These are phyloP conservation scores for Pristionchus entomophagus DNA, from an alignment of 2,888 invertebrate genomes.

Conservation along the genomic window DNA sequence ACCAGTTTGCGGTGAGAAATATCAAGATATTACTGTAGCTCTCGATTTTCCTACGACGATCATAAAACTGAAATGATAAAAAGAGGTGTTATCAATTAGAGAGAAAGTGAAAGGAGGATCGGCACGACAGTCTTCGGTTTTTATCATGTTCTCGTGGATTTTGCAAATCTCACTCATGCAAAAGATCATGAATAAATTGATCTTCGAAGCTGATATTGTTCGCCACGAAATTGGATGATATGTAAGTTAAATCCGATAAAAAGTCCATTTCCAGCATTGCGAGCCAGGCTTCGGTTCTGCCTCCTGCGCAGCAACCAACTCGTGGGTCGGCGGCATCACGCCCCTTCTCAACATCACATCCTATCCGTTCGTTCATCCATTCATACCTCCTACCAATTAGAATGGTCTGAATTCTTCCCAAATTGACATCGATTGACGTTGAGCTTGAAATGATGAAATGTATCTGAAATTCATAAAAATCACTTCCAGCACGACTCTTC, in stretches of 20 bases:
- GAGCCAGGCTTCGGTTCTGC: constrained; percentile 46
- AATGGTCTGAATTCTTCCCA: too few species aligned
- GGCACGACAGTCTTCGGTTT: too few species aligned
- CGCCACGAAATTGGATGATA: neutral
- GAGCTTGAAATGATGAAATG: neutral
- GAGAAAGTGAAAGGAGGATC: too few species aligned
- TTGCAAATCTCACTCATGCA: neutral
- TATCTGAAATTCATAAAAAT: neutral
- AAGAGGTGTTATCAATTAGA: too few species aligned
- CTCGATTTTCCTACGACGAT: neutral
- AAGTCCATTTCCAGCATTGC: constrained; percentile 12
- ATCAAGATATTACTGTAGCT: neutral
- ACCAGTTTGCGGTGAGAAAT: constrained; percentile 56
- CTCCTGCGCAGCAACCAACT: constrained; percentile 28
- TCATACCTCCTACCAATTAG: too few species aligned
- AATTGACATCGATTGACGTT: too few species aligned
- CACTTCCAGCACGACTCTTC: constrained; percentile 61
- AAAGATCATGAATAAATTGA: too few species aligned
- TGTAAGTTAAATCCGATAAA: too few species aligned
- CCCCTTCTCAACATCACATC: constrained; percentile 48
- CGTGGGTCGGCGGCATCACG: constrained; percentile 50
- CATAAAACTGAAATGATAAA: neutral
- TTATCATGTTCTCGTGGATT: neutral
- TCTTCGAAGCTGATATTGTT: too few species aligned
- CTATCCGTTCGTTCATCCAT: constrained; percentile 44